Percentiles rank a stretch among this genome's conserved stretches.
Conservation (phyloP, 92 coral and sea anemone genomes). For the Umimayanthus chanpuru region DNA sequence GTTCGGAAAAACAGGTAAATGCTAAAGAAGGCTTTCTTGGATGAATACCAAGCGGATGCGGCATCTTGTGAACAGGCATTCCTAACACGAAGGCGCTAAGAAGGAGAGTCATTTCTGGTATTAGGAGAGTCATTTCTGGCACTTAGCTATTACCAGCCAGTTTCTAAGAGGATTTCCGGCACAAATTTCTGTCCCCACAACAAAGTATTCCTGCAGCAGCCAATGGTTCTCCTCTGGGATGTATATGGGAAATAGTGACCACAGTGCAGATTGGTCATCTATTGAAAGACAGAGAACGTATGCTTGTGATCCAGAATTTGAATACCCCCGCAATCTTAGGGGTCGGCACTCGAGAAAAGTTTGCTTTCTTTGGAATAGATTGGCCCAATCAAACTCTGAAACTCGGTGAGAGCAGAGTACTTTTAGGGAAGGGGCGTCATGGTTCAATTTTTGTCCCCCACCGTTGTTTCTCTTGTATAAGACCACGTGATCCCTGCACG, state of each 20-base stretch:
- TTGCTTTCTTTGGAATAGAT: too few relatives aligned
- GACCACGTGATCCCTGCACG: slow-evolving; percentile 38
- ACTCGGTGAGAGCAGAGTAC: background rate
- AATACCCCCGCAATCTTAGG: slow-evolving; percentile 47
- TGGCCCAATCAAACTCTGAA: slow-evolving; percentile 21
- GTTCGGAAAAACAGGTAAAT: too few relatives aligned
- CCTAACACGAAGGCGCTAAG: too few relatives aligned
- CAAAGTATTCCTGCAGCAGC: background rate
- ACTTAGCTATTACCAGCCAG: too few relatives aligned
- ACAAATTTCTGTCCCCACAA: slow-evolving; percentile 16
- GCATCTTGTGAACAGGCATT: too few relatives aligned
- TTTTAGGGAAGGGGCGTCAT: slow-evolving; percentile 27
- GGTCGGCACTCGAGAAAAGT: slow-evolving; percentile 36
- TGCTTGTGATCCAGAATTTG: slow-evolving; percentile 43
- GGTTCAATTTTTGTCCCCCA: slow-evolving; percentile 27
- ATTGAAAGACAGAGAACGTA: slow-evolving; percentile 19
- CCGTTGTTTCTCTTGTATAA: slow-evolving; percentile 19
- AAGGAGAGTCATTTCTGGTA: too few relatives aligned
- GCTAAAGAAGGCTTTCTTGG: too few relatives aligned
- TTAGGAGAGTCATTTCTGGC: too few relatives aligned
- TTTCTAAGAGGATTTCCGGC: too few relatives aligned
- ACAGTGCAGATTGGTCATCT: slow-evolving; percentile 45
- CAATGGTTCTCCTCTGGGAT: too few relatives aligned
- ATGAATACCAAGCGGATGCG: too few relatives aligned
- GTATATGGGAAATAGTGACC: slow-evolving; percentile 44